A percentile compares a stretch with the other conserved stretches of the same genome.
These are phyloP conservation scores for Orthosia gothica DNA, from an alignment of 2,888 invertebrate species.

Conservation along the genomic window DNA sequence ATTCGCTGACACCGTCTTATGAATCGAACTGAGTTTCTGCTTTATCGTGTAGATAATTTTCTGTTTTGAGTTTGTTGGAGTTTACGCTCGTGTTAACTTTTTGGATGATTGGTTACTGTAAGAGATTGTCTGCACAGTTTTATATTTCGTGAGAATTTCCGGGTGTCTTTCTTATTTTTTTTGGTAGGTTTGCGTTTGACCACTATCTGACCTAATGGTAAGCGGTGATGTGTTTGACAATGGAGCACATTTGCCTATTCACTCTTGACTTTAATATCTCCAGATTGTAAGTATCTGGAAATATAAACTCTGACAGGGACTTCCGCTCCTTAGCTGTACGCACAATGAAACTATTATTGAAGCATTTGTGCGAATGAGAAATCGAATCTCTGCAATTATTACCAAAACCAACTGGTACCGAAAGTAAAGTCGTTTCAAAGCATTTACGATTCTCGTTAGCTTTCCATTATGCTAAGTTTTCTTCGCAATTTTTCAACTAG, in stretches of 20 bases:
- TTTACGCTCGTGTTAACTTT: conserved; percentile 17
- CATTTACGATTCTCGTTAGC: not conserved
- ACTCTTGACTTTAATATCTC: too few relatives aligned
- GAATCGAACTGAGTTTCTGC: conserved; percentile 42
- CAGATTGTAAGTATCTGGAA: too few relatives aligned
- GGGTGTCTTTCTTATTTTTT: not conserved
- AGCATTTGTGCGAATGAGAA: too few relatives aligned
- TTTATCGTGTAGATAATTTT: conserved; percentile 56
- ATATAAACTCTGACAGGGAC: too few relatives aligned
- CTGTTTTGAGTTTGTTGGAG: conserved; percentile 25
- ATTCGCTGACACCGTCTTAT: conserved; percentile 52
- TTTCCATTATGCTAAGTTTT: conserved; percentile 8
- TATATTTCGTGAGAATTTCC: too few relatives aligned
- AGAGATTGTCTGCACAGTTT: not conserved
- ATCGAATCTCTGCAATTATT: too few relatives aligned
- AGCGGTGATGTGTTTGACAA: too few relatives aligned
- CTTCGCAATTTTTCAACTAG: not conserved
- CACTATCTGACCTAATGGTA: too few relatives aligned
- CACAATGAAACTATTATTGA: too few relatives aligned
- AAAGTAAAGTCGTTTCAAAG: not conserved
- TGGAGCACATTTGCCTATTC: too few relatives aligned
- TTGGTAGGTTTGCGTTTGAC: too few relatives aligned
- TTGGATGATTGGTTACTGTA: conserved; percentile 18
- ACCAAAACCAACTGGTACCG: not conserved
- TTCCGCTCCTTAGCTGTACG: too few relatives aligned